These are phyloP conservation scores for Muscicapa adusta DNA, from an alignment of 2,113 vertebrate genomes.

Conservation along the genomic window DNA sequence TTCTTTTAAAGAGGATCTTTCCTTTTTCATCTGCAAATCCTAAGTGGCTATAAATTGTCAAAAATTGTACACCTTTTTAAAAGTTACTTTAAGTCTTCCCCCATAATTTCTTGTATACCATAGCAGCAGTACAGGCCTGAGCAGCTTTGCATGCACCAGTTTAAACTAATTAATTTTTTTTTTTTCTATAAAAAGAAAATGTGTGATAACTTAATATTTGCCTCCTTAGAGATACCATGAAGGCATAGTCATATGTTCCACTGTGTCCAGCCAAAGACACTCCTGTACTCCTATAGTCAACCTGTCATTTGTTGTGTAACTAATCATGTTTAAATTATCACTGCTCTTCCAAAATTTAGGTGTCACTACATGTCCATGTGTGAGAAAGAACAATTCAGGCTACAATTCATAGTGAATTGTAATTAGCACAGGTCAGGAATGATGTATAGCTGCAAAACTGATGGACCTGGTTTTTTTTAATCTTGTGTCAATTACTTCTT, in stretches of 20 bases:
- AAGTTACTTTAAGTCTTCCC: background rate
- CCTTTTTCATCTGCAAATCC: background rate
- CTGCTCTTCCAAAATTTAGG: background rate
- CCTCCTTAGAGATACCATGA: background rate
- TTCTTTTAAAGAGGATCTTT: background rate
- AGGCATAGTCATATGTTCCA: background rate
- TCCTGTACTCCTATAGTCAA: background rate
- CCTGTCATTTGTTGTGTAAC: accelerated
- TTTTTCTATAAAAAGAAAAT: background rate
- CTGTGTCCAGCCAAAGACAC: accelerated
- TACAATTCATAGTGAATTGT: background rate
- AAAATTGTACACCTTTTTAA: background rate
- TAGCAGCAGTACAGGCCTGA: background rate
- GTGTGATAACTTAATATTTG: background rate
- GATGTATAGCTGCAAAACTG: background rate
- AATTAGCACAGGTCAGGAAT: background rate
- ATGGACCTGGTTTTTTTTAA: background rate
- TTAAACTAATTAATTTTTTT: background rate
- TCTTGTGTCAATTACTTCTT: background rate
- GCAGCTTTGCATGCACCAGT: background rate
- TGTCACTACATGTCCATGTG: background rate
- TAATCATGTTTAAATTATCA: background rate
- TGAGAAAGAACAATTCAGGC: background rate
- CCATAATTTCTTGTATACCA: background rate
- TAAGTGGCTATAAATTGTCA: background rate